phyloP scores from a whole-genome alignment of 1,140 invertebrate genomes.

The Leptinotarsa lineolata region DNA sequence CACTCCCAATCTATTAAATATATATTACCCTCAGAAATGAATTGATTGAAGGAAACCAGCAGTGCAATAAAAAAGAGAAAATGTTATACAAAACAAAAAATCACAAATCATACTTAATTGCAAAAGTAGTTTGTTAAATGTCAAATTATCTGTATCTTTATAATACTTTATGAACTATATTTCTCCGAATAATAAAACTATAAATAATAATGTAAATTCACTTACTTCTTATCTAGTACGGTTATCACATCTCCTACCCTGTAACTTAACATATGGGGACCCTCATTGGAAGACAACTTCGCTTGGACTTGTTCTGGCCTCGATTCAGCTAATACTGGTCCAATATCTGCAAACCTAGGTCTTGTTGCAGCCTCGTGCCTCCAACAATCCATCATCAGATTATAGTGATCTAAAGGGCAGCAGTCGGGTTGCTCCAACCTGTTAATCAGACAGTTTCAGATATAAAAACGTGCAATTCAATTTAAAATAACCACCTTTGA shows the following conservation, averaged over 20 bases:
- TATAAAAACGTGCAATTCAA: background rate
- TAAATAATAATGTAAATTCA: conserved; percentile 16
- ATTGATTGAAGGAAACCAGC: no score
- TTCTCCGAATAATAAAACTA: no score
- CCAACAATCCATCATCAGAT: conserved; percentile 95
- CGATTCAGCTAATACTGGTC: conserved; percentile 77
- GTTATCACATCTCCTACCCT: conserved; percentile 89
- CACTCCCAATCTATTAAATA: no score
- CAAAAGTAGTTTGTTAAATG: no score
- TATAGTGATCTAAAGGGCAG: conserved; percentile 92
- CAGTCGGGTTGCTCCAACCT: conserved; percentile 90
- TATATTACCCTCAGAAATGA: no score
- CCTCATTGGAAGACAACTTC: conserved; percentile 48
- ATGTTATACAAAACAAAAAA: no score
- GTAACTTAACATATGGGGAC: conserved; percentile 78
- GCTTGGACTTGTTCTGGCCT: conserved; percentile 86
- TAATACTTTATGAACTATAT: no score
- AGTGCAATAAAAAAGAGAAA: no score
- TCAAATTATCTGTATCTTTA: no score
- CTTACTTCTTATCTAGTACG: conserved; percentile 87
- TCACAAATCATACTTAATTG: no score
- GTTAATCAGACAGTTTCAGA: background rate
- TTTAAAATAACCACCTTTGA: conserved; percentile 57
- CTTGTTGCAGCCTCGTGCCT: conserved; percentile 86
- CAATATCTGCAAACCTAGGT: conserved; percentile 89